Base-by-base conservation (phyloP, 1,140 invertebrate species). In the Bombus breviceps region DNA sequence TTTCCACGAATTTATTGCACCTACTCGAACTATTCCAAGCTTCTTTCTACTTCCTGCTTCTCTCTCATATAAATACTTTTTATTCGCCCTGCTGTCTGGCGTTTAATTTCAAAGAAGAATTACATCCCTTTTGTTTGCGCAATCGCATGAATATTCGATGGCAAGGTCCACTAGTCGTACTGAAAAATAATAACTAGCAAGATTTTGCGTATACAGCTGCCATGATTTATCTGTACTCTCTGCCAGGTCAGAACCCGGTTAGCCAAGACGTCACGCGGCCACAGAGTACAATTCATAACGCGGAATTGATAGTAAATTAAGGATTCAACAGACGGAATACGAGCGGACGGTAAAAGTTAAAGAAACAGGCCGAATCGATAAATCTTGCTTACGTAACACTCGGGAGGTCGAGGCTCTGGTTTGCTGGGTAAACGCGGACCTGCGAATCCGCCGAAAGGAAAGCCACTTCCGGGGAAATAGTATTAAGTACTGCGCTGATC, bases 231-330 rank as follows among this genome's bases (percentile, higher is more conserved):
- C 78, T 82, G 62, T 28, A 59, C 68, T 74, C 47, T 39, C 62
- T 28, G 72, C 76, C 86, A 59, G 59, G 37, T 28, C 74, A 34
- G n/a, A 25, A 12, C 41, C 28, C 28, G 59, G 59, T 62, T 62
- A n/a, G 41, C 62, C 81, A 73, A 81, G 34, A 83, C 71, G 53
- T 73, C 66, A n/a, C 37, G 43, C 53, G 39, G 64, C 22, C 39
- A 34, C 76, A 32, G 57, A 25, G 0, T 25, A 22, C 34, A 80
- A 89, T 87, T 81, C 80, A 84, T 82, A 90, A 87, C 78, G 43
- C 76, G 34, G 64, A 88, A 90, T 83, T 90, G 83, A 85, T 86
- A 88, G 74, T 90, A 77, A 83, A 90, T 88, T 78, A 69, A n/a
- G 59, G 37, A 89, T 59, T 64, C 69, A 64, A 41, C 68, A 69